These are phyloP conservation scores for Conus canariensis DNA, from an alignment of 2,888 invertebrate species.

Conservation along the genomic window DNA sequence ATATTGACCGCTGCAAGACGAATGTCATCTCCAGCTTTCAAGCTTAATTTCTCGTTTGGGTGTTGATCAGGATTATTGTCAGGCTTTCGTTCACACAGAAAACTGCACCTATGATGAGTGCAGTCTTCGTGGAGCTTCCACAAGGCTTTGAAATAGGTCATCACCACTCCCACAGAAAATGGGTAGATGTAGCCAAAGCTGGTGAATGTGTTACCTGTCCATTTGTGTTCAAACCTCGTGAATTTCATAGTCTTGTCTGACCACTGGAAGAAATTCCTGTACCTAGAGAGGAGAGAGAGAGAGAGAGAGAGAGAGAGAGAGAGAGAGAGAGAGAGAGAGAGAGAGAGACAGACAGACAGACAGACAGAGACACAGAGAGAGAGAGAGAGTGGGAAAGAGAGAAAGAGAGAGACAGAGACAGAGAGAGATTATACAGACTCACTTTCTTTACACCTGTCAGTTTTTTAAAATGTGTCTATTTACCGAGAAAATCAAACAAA, in stretches of 20 bases:
- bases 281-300: not conserved
- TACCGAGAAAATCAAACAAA: too few species aligned
- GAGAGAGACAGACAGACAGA: too few species aligned
- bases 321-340: too few species aligned
- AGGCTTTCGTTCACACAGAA: not conserved
- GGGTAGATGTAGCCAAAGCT: not conserved
- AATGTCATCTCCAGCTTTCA: not conserved
- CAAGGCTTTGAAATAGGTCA: not conserved
- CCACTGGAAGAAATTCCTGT: not conserved
- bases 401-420: too few species aligned
- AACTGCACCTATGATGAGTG: not conserved
- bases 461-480: too few species aligned
- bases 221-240: not conserved
- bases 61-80: not conserved
- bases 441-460: too few species aligned
- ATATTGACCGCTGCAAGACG: not conserved
- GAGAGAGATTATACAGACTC: too few species aligned
- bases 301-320: too few species aligned
- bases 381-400: too few species aligned
- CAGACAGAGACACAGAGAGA: too few species aligned
- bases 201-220: not conserved
- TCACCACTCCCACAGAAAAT: not conserved
- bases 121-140: slow-evolving; percentile 3
- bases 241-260: not conserved
- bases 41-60: not conserved